Conservation (phyloP, 2,888 invertebrate species). For the Trypoxylon attenuatum region DNA sequence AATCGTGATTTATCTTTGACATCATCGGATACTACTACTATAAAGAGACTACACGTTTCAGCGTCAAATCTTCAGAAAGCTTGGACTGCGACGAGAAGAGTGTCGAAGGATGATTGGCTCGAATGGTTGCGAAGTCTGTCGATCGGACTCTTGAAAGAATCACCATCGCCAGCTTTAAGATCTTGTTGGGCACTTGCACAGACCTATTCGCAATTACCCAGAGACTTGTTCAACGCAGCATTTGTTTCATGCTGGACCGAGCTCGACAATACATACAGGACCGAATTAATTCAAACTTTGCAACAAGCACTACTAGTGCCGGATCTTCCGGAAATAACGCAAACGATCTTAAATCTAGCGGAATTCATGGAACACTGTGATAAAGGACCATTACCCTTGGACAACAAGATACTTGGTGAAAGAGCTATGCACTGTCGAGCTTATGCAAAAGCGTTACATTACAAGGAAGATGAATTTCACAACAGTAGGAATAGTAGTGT, state of each 20-base stretch:
- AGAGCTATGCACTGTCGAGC: constrained; percentile 95
- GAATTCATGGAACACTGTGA: constrained; percentile 99
- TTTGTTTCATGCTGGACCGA: constrained; percentile 99
- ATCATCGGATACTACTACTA: constrained; percentile 83
- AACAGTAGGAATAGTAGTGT: constrained; percentile 88
- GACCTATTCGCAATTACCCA: constrained; percentile 94
- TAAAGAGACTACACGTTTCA: constrained; percentile 88
- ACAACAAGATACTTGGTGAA: constrained; percentile 90
- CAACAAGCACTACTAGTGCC: constrained; percentile 94
- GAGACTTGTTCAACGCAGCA: constrained; percentile 98
- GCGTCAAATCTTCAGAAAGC: constrained; percentile 90
- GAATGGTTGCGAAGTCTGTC: constrained; percentile 96
- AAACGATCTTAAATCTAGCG: constrained; percentile 96
- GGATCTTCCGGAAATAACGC: constrained; percentile 96
- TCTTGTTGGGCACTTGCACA: constrained; percentile 95
- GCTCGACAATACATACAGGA: constrained; percentile 85
- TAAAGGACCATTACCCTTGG: constrained; percentile 93
- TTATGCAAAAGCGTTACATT: constrained; percentile 90
- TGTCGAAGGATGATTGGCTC: constrained; percentile 98
- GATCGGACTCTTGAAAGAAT: constrained; percentile 94
- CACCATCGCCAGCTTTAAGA: constrained; percentile 94
- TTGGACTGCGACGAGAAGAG: constrained; percentile 93
- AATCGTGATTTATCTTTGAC: constrained; percentile 81
- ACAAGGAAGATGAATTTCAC: constrained; percentile 96
- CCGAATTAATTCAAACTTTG: constrained; percentile 89